Evolutionary conservation across 2,888 invertebrate species (phyloP), one percentile per base, ranked within the genome.

Genomic region (Pseudococcus viburni): DNA sequence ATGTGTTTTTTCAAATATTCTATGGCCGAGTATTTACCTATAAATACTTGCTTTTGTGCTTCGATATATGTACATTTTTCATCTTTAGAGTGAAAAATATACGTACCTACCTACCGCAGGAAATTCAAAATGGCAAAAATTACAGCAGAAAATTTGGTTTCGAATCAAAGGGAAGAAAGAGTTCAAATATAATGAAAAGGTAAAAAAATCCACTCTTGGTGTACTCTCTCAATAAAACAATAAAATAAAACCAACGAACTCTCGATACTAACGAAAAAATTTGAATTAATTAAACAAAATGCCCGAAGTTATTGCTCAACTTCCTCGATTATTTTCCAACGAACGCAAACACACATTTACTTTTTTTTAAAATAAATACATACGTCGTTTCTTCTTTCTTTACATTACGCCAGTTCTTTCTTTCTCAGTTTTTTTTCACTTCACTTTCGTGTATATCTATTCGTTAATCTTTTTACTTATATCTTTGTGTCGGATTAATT

Each of bases 401-500:
- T 51, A 12, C 48, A 51, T 51, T 51, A 51, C 48, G 15, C 15
- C 48, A 15, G 15, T 15, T 51, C 48, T 51, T 51, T 51, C 46
- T 15, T 15, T 55, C n/a, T 64, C 64, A 12, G n/a, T 26, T 68
- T 15, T 55, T n/a, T 55, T 55, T n/a, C 7, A 55, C 5, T 55
- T 55, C 55, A 68, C 68, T 26, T 68, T 68, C 26, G 26, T 68
- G 11, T 12, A 9, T 26, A 68, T 68, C 68, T 26, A 11, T 26
- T 26, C 15, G 68, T 68, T 68, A 68, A 68, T 68, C 68, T 68
- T 68, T n/a, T n/a, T n/a, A n/a, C n/a, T 64, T 26, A 22, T 68
- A 26, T 26, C 22, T 22, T 26, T 26, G 68, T 68, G 68, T 68
- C 55, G 68, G 68, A 68, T 68, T 68, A 68, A 68, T 68, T 68